Evolutionary conservation across 2,113 vertebrate species (phyloP).

Genomic region (cattle (Bos taurus)): DNA sequence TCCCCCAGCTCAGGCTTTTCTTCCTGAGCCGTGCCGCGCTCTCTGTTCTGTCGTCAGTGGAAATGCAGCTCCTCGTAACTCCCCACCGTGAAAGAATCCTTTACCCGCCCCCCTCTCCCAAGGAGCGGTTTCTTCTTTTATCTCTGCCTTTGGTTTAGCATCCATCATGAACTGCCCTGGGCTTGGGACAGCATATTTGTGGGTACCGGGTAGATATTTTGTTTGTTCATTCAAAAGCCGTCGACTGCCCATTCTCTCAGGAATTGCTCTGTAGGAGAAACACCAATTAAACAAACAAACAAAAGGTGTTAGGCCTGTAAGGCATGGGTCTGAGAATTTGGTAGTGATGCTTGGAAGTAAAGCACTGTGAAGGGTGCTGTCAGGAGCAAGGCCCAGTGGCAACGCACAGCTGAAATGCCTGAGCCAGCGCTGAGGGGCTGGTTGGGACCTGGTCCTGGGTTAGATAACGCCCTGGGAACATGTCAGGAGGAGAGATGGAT

Average conservation of each 20-base stretch:
- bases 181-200: background rate
- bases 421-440: background rate
- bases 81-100: background rate
- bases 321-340: background rate
- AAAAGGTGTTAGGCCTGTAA: background rate
- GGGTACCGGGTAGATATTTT: background rate
- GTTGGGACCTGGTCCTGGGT: background rate
- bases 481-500: background rate
- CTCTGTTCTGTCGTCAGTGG: background rate
- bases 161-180: background rate
- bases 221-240: background rate
- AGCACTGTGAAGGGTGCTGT: background rate
- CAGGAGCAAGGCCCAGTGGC: background rate
- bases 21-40: background rate
- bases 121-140: background rate
- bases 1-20: background rate
- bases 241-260: background rate
- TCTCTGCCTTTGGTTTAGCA: background rate
- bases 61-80: background rate
- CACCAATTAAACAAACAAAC: background rate
- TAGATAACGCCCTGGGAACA: background rate
- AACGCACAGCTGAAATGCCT: background rate
- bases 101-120: background rate
- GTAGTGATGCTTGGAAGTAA: background rate
- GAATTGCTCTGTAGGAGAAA: background rate